phyloP scores from a whole-genome alignment of 1,140 invertebrate genomes.

The Popillia japonica region DNA sequence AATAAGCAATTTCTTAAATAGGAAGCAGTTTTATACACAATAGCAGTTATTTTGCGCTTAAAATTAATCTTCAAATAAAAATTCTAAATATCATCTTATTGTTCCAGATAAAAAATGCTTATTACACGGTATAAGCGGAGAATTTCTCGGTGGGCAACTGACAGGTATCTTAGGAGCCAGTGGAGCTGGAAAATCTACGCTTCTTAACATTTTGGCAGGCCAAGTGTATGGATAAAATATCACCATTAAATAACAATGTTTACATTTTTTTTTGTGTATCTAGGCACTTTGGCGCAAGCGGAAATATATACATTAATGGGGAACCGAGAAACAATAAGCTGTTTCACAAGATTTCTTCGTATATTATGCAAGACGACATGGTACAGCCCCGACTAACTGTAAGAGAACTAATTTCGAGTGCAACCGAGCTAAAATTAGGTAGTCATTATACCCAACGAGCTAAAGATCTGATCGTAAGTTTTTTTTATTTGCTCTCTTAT shows the following conservation, averaged over 20 bases:
- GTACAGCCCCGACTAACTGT: slow-evolving; percentile 87
- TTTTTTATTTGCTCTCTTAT: neutral
- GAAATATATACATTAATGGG: slow-evolving; percentile 78
- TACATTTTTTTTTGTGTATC: neutral
- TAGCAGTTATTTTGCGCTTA: too few species aligned
- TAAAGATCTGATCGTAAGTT: slow-evolving; percentile 11
- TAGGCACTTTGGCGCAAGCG: slow-evolving; percentile 66
- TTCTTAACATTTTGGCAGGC: slow-evolving; percentile 84
- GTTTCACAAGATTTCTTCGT: slow-evolving; percentile 88
- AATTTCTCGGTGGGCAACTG: slow-evolving; percentile 78
- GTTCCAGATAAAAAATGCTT: slow-evolving; percentile 67
- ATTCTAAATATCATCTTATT: too few species aligned
- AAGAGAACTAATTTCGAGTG: slow-evolving; percentile 64
- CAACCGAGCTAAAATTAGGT: slow-evolving; percentile 10
- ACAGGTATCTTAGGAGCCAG: slow-evolving; percentile 88
- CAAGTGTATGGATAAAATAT: slow-evolving; percentile 74
- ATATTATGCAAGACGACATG: slow-evolving; percentile 95
- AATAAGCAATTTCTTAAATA: too few species aligned
- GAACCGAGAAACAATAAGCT: slow-evolving; percentile 74
- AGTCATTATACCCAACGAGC: neutral
- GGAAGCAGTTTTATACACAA: too few species aligned
- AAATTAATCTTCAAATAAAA: too few species aligned
- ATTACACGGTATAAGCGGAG: slow-evolving; percentile 73
- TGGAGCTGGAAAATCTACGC: slow-evolving; percentile 89
- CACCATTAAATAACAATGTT: neutral